Conservation (phyloP, 1,140 invertebrate species). For the Drosophila lacertosa region DNA sequence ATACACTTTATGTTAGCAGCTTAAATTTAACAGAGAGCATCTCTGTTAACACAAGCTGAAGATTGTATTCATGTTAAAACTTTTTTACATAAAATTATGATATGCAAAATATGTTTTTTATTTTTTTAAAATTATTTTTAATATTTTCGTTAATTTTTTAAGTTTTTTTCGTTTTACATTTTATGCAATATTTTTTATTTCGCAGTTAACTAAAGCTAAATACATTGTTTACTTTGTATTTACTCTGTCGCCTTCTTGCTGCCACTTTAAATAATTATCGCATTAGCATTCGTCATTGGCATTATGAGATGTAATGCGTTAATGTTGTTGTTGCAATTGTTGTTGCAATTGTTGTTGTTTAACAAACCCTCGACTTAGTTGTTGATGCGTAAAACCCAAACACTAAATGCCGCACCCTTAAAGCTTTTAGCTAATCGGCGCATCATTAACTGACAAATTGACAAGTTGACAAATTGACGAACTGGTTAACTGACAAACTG, state of each 20-base stretch:
- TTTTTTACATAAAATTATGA: no score
- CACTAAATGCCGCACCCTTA: slow-evolving; percentile 32
- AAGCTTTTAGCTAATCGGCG: slow-evolving; percentile 34
- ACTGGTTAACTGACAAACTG: slow-evolving; percentile 6
- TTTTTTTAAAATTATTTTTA: no score
- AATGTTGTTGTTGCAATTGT: neutral
- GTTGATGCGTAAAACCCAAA: slow-evolving; percentile 21
- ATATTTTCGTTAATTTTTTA: no score
- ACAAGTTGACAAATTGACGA: neutral
- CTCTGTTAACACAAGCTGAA: no score
- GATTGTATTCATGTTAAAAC: no score
- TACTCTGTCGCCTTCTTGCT: no score
- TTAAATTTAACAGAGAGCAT: no score
- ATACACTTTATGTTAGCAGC: no score
- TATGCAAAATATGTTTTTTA: no score
- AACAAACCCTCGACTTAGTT: slow-evolving; percentile 23
- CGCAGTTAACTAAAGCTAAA: no score
- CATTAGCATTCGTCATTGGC: slow-evolving; percentile 19
- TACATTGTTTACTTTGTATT: neutral
- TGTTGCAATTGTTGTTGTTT: neutral
- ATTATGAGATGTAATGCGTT: slow-evolving; percentile 20
- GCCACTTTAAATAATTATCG: slow-evolving; percentile 3
- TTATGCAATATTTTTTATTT: no score
- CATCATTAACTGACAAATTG: slow-evolving; percentile 22
- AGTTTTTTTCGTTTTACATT: no score